These are phyloP conservation scores for Podargus strigoides DNA, from an alignment of 2,797 vertebrate species.

Conservation along the genomic window DNA sequence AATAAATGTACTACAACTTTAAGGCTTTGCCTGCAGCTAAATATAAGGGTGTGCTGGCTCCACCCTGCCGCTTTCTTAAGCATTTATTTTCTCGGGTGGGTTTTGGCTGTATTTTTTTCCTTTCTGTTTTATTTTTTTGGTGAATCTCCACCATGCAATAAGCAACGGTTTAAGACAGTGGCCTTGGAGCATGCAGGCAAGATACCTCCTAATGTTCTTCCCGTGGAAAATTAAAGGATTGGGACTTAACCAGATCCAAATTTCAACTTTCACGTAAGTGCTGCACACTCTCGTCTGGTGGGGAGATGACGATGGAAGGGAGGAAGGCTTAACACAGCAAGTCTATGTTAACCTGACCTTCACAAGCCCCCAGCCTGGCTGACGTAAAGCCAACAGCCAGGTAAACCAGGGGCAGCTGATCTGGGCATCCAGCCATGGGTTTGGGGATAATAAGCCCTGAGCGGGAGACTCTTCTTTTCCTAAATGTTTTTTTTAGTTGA, in stretches of 20 bases:
- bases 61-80: slow-evolving; percentile 10
- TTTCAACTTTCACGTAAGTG: not conserved
- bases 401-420: not conserved
- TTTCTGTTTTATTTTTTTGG: not conserved
- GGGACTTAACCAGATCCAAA: not conserved
- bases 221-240: not conserved
- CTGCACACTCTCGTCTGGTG: not conserved
- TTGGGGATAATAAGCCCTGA: not conserved
- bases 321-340: not conserved
- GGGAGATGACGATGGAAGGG: not conserved
- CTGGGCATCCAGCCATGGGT: not conserved
- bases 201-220: not conserved
- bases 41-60: slow-evolving; percentile 18
- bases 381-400: not conserved
- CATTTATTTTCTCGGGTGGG: slow-evolving; percentile 23
- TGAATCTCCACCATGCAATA: not conserved
- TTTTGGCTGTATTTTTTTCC: not conserved
- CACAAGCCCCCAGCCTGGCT: not conserved
- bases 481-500: not conserved
- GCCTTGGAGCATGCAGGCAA: not conserved
- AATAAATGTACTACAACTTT: slow-evolving; percentile 34
- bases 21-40: slow-evolving; percentile 35
- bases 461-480: not conserved
- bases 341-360: not conserved
- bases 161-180: not conserved